A percentile compares a stretch with the other conserved stretches of the same genome.
Evolutionary conservation across 1,140 invertebrate genomes (phyloP).

Genomic region (Platorchestia sp.): DNA sequence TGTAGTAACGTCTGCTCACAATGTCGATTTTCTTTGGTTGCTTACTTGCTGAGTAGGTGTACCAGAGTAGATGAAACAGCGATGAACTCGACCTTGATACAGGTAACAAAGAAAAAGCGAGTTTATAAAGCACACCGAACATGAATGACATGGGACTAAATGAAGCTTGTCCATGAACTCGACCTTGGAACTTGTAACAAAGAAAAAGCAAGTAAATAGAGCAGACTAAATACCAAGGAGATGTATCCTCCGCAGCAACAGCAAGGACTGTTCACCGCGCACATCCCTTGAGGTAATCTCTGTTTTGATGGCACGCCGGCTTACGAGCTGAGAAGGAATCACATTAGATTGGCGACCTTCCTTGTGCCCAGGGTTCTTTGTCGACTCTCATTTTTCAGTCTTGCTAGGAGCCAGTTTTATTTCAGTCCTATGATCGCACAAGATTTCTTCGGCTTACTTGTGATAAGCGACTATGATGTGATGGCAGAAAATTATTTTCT

Average conservation of each 20-base stretch:
- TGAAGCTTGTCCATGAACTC: not conserved
- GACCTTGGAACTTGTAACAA: not conserved
- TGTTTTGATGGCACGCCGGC: not conserved
- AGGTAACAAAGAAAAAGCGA: no score
- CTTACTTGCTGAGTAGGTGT: no score
- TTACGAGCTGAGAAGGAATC: not conserved
- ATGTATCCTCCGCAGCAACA: not conserved
- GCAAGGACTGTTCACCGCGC: not conserved
- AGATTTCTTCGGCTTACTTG: not conserved
- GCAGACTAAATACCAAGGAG: not conserved
- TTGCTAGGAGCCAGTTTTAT: not conserved
- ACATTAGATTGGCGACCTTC: not conserved
- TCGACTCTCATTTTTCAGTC: not conserved
- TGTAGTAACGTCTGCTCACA: no score
- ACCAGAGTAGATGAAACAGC: no score
- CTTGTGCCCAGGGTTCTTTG: not conserved
- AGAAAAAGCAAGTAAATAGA: not conserved
- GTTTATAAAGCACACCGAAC: no score
- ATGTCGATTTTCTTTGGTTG: no score
- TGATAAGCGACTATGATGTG: not conserved
- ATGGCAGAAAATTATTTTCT: not conserved
- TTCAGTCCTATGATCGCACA: not conserved
- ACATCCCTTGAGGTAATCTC: not conserved
- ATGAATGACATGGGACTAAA: no score
- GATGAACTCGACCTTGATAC: no score